Evolutionary conservation across 2,113 vertebrate species (phyloP), one percentile per base, ranked within the genome.

Genomic region (Amblyopsis rosae): DNA sequence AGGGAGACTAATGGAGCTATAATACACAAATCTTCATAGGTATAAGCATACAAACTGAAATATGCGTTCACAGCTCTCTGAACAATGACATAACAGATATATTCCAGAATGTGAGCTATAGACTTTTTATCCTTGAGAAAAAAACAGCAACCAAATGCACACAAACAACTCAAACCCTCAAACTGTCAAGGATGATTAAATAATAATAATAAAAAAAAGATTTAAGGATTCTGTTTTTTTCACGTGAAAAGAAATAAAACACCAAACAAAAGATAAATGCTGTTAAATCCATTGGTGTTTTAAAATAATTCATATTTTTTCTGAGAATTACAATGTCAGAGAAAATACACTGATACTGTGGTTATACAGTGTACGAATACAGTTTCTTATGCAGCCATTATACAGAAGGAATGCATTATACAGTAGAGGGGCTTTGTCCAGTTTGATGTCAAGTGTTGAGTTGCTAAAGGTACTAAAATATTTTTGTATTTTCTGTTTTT

Each of bases 131-230:
- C 79, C 75, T 70, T 45, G 55, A 32, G 71, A 50, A 72, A 66
- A 49, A 73, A 65, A 76, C 26, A 67, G 67, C 53, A 80, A 57
- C 57, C 63, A 59, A 47, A 62, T 63, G 54, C 65, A 69, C 64
- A 69, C 62, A 67, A 35, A 50, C 19, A 65, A 74, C 55, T 67
- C 62, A 84, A 72, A 81, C 55, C 64, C 73, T 85, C 32, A 67
- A 75, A 76, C 83, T 85, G 50, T 69, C 85, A 89, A 81, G 79
- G 72, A 48, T 69, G 50, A 65, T 51, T 11, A 72, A 84, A 72
- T 11, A 78, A 50, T 51, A 67, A 72, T 79, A 85, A 63, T 47
- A 51, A 32, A 17, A 83, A 86, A 78, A 80, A 69, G 67, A 3
- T 7, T 15, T 32, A 47, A 32, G 7, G 12, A 26, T 13, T 26